Percentiles rank a stretch among this genome's conserved stretches.
Conservation (phyloP, 2,113 vertebrate species). For the Sturnira hondurensis region DNA sequence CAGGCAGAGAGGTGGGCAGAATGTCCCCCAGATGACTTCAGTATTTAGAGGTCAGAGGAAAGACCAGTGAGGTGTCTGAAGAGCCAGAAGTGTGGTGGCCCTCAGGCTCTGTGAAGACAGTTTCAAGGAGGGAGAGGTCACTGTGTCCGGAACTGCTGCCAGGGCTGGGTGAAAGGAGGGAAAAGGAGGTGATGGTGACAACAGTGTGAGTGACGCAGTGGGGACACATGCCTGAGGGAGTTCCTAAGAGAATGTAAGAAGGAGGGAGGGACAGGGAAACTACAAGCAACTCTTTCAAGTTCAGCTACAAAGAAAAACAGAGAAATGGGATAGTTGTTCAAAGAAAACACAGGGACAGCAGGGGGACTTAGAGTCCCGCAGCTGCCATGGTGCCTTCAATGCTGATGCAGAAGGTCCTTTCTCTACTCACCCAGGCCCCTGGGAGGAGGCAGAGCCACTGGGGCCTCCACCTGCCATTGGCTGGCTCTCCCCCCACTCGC, state of each 20-base stretch:
- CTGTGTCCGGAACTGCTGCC: not conserved
- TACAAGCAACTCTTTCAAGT: not conserved
- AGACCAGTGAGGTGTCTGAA: not conserved
- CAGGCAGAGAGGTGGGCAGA: not conserved
- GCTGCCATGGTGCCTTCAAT: fast-evolving
- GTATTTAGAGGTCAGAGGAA: not conserved
- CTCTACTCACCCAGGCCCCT: not conserved
- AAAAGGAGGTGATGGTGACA: not conserved
- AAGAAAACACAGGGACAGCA: not conserved
- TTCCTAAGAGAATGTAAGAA: not conserved
- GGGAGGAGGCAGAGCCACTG: not conserved
- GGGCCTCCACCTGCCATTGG: not conserved
- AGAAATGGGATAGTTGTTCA: not conserved
- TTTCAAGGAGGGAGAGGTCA: not conserved
- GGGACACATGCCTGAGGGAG: not conserved
- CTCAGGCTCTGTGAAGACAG: not conserved
- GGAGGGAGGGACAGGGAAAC: not conserved
- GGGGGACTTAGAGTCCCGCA: not conserved
- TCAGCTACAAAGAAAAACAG: not conserved
- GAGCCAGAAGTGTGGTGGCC: not conserved
- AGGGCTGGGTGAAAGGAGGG: not conserved
- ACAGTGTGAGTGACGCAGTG: not conserved
- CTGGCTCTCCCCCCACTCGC: too few species aligned
- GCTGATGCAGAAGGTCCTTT: not conserved
- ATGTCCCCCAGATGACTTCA: not conserved